phyloP scores from a whole-genome alignment of 2,113 vertebrate species.

The Pelobates fuscus region DNA sequence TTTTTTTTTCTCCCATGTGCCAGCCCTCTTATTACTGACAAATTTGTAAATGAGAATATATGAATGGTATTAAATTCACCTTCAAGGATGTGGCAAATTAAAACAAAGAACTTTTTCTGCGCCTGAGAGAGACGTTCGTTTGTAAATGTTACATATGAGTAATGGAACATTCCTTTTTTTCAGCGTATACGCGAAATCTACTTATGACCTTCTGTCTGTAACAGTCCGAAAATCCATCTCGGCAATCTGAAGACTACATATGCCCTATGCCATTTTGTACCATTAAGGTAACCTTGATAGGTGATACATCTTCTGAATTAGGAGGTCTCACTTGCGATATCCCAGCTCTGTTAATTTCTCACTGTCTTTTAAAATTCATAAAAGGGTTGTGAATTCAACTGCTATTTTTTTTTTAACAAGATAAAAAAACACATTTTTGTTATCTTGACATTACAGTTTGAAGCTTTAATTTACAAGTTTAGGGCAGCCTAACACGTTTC shows the following conservation, averaged over 20 bases:
- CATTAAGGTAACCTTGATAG: background rate
- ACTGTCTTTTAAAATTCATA: too few species aligned
- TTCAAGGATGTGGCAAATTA: conserved; percentile 60
- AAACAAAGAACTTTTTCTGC: conserved; percentile 50
- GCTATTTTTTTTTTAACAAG: too few species aligned
- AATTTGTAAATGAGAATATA: conserved; percentile 68
- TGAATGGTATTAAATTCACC: conserved; percentile 65
- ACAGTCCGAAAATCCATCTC: conserved; percentile 27
- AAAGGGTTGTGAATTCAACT: too few species aligned
- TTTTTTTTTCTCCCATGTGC: conserved; percentile 63
- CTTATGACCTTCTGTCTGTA: conserved; percentile 26
- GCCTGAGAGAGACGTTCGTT: conserved; percentile 2
- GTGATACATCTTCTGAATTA: background rate
- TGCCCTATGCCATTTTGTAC: conserved; percentile 11
- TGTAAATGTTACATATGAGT: conserved; percentile 35
- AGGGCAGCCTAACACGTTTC: too few species aligned
- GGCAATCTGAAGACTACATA: conserved; percentile 6
- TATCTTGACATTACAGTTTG: too few species aligned
- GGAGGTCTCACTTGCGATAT: background rate
- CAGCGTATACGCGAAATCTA: background rate
- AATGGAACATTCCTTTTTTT: background rate
- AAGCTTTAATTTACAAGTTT: too few species aligned
- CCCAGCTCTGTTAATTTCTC: too few species aligned
- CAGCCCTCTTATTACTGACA: conserved; percentile 64
- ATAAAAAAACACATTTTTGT: too few species aligned